Percentiles rank a stretch among this genome's conserved stretches.
Evolutionary conservation across 2,888 invertebrate genomes (phyloP).

Genomic region (Agrochola litura): DNA sequence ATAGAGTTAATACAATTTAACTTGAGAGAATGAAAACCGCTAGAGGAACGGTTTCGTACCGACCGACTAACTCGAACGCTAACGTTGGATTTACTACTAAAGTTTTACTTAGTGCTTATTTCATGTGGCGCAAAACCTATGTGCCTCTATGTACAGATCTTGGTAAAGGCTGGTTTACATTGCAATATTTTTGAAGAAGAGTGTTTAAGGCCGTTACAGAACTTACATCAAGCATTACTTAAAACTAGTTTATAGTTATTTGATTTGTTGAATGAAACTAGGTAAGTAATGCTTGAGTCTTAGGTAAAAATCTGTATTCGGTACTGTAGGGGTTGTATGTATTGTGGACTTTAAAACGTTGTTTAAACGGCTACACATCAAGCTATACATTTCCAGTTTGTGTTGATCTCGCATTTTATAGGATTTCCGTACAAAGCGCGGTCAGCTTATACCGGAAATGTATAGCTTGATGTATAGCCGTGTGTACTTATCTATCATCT

Average conservation of each 20-base stretch:
- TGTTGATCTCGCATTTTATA: too few relatives aligned
- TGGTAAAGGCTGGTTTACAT: constrained; percentile 30
- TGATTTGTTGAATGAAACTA: neutral
- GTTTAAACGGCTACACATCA: too few relatives aligned
- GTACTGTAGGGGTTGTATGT: too few relatives aligned
- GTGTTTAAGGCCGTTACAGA: too few relatives aligned
- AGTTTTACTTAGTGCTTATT: constrained; percentile 65
- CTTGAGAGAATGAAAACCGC: constrained; percentile 68
- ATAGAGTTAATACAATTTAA: constrained; percentile 75
- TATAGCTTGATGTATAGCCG: too few relatives aligned
- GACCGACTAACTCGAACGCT: constrained; percentile 62
- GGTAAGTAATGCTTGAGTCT: neutral
- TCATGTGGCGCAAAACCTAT: constrained; percentile 53
- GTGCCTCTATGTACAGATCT: constrained; percentile 42
- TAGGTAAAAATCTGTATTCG: too few relatives aligned
- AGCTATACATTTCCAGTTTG: too few relatives aligned
- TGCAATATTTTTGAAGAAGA: neutral
- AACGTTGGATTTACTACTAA: constrained; percentile 65
- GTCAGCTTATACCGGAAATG: too few relatives aligned
- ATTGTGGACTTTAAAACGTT: too few relatives aligned
- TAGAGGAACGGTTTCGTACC: constrained; percentile 53
- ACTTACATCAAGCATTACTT: neutral
- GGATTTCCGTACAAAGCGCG: too few relatives aligned
- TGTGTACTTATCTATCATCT: too few relatives aligned
- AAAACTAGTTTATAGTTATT: neutral